These are phyloP conservation scores for Gobio gobio DNA, from an alignment of 2,113 vertebrate species.

Conservation along the genomic window DNA sequence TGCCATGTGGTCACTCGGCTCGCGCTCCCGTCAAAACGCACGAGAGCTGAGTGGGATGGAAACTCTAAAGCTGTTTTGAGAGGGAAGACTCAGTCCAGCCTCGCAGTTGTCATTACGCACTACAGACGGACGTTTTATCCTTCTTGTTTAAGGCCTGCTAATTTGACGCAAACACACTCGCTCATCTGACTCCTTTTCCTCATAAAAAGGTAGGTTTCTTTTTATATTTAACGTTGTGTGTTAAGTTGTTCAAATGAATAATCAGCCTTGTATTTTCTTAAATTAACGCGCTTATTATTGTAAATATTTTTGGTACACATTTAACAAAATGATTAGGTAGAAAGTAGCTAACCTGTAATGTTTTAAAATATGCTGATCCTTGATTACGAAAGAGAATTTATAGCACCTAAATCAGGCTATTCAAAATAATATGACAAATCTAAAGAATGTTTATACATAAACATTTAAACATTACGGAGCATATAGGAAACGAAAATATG, in stretches of 20 bases:
- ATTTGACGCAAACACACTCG: conserved; percentile 23
- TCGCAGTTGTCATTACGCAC: conserved; percentile 18
- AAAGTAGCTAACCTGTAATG: neutral
- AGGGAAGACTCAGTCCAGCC: conserved; percentile 37
- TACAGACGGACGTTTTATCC: conserved; percentile 25
- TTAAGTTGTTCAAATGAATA: neutral
- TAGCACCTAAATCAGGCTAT: neutral
- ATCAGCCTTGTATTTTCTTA: neutral
- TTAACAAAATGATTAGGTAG: neutral
- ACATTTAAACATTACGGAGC: neutral
- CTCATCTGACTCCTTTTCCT: conserved; percentile 49
- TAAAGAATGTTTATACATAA: neutral
- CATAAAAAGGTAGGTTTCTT: conserved; percentile 63
- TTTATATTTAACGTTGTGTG: neutral
- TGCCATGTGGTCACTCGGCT: conserved; percentile 80
- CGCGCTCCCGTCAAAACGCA: conserved; percentile 67
- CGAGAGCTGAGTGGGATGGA: conserved; percentile 74
- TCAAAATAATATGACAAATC: neutral
- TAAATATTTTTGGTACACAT: neutral
- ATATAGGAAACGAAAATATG: neutral
- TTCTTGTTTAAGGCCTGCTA: conserved; percentile 20
- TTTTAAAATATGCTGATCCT: conserved; percentile 1
- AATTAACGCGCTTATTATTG: neutral
- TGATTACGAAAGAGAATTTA: neutral
- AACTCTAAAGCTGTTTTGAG: conserved; percentile 61